These are phyloP conservation scores for Caerostris extrusa DNA, from an alignment of 1,140 invertebrate species.

Conservation along the genomic window DNA sequence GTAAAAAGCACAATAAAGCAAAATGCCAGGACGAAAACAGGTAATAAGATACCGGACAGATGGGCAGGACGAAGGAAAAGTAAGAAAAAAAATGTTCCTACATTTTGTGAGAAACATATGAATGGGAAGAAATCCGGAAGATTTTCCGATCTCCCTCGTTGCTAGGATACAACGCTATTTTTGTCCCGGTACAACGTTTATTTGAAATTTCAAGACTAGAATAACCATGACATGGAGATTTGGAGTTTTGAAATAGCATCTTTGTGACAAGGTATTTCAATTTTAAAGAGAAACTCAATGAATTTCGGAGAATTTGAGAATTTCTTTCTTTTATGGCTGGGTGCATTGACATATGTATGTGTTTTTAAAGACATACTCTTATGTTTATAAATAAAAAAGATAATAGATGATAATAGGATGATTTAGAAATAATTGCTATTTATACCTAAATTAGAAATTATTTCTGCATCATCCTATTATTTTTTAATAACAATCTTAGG, in stretches of 20 bases:
- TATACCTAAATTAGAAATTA: no score
- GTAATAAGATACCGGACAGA: conserved; percentile 26
- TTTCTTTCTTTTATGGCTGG: background rate
- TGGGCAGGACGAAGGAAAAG: background rate
- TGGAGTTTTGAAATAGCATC: no score
- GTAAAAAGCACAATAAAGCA: background rate
- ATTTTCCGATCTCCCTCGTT: background rate
- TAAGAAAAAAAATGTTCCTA: background rate
- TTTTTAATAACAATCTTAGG: no score
- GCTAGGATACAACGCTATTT: conserved; percentile 13
- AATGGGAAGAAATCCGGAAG: background rate
- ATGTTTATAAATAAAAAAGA: no score
- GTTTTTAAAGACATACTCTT: no score
- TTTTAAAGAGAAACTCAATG: background rate
- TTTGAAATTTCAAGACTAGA: background rate
- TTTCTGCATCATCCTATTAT: no score
- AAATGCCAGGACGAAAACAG: background rate
- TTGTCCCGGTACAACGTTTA: background rate
- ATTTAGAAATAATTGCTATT: no score
- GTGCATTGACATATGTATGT: background rate
- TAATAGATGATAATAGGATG: no score
- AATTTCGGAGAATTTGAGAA: background rate
- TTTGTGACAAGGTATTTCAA: background rate
- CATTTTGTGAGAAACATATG: background rate
- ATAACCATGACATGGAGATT: background rate